Evolutionary conservation across 2,113 vertebrate genomes (phyloP).

Genomic region (Ceyx margarethae): DNA sequence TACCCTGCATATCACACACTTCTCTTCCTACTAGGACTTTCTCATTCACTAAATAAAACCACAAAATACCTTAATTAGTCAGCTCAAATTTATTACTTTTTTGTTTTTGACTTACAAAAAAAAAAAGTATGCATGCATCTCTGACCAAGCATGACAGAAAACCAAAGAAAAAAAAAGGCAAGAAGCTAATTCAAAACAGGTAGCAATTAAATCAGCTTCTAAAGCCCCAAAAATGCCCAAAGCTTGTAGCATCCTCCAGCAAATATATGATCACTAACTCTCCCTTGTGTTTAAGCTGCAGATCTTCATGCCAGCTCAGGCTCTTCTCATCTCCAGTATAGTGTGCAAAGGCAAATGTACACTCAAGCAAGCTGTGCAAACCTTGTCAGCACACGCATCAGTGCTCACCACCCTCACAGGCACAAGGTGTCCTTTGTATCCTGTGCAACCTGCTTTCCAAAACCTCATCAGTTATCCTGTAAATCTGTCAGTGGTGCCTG

Average conservation of each 20-base stretch:
- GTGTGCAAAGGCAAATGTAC: slow-evolving; percentile 21
- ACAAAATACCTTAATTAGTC: not conserved
- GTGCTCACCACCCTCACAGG: not conserved
- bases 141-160: slow-evolving; percentile 57
- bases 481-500: not conserved
- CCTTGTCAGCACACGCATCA: not conserved
- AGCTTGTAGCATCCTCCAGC: not conserved
- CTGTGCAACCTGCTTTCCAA: not conserved
- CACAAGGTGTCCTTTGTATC: slow-evolving; percentile 18
- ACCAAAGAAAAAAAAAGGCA: slow-evolving; percentile 33
- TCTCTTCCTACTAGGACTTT: not conserved
- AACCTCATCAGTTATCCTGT: not conserved
- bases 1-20: not conserved
- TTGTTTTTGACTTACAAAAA: not conserved
- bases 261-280: slow-evolving; percentile 26
- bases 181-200: slow-evolving; percentile 53
- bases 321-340: slow-evolving; percentile 15
- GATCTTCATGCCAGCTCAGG: slow-evolving; percentile 10
- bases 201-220: slow-evolving; percentile 47
- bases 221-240: slow-evolving; percentile 10
- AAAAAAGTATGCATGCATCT: slow-evolving; percentile 6
- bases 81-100: not conserved
- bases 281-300: slow-evolving; percentile 11
- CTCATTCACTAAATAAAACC: not conserved
- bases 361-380: slow-evolving; percentile 25